Base-by-base conservation (phyloP, 2,797 vertebrate genomes). In the Tokudaia muenninki region DNA sequence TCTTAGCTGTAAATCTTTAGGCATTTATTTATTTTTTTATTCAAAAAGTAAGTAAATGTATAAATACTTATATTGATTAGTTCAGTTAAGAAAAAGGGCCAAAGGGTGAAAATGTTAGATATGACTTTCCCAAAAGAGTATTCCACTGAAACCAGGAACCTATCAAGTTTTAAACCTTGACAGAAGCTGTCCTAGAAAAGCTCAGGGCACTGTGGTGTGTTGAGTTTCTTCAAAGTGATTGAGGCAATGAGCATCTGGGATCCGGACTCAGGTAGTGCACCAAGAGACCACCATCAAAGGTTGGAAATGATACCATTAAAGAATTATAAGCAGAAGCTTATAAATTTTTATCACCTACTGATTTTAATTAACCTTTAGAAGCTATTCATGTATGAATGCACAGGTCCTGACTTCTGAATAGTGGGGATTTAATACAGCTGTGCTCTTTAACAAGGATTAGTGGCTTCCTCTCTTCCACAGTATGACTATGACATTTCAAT, bases 361-460 rank as follows among this genome's bases (percentile, higher is more conserved):
- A 93, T 98, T 97, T 98, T 98, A 98, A 98, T 99, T 99, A 99
- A 99, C 98, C 98, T 99, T 99, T 98, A 98, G 98, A 98, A 98
- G 34, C 97, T 96, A 97, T 96, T 98, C 97, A 95, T 94, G 97
- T 96, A 90, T 92, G 97, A 97, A 97, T 96, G 94, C 97, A 96
- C 95, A 94, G 95, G 87, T 97, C 93, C 97, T 97, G 94, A 87
- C 97, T 98, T 98, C 97, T 98, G 96, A 97, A 96, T 95, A 97
- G 92, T 97, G 92, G 52, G 96, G 95, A 95, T 98, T 98, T 97
- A 97, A 96, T 95, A 96, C 55, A 86, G 78, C 84, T 93, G 65
- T 96, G 87, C 83, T 92, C 57, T 90, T 94, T 98, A 98, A 98
- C 98, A 97, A 98, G 97, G 97, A 98, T 98, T 97, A 93, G 94